phyloP scores from a whole-genome alignment of 2,113 vertebrate species.

The rat (Rattus norvegicus) region GRCr8 NC_086031.1:67669501-67670000 shows the following conservation, averaged over 20 bases:
- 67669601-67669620: slow-evolving; percentile 33
- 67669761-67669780: too few relatives aligned
- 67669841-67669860: slow-evolving; percentile 8
- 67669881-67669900: too few relatives aligned
- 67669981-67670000: background rate
- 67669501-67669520: background rate
- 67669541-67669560: background rate
- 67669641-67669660: too few relatives aligned
- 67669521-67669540: background rate
- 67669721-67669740: too few relatives aligned
- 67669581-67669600: slow-evolving; percentile 21
- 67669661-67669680: too few relatives aligned
- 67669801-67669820: background rate
- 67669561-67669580: background rate
- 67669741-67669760: too few relatives aligned
- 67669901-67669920: too few relatives aligned
- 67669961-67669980: background rate
- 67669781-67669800: background rate
- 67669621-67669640: background rate
- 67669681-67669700: too few relatives aligned
- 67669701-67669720: too few relatives aligned
- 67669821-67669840: slow-evolving; percentile 23
- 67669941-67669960: background rate
- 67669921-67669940: background rate
- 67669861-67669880: too few relatives aligned